phyloP scores from a whole-genome alignment of 2,797 vertebrate species.

The Arnoldichthys spilopterus region DNA sequence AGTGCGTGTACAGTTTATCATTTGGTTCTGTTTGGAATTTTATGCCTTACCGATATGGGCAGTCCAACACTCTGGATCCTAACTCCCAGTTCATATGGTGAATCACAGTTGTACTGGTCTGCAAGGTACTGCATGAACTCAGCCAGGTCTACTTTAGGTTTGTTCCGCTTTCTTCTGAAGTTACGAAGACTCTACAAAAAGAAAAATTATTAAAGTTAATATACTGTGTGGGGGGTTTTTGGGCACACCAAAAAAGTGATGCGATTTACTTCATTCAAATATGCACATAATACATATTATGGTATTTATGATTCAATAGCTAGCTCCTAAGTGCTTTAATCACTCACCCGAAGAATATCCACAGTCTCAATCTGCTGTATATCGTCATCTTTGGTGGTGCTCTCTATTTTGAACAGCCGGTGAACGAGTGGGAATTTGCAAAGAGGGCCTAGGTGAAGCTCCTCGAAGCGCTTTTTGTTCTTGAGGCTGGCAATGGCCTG shows the following conservation, averaged over 20 bases:
- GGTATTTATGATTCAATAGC: not conserved
- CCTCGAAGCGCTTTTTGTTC: conserved; percentile 79
- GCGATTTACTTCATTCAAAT: no score
- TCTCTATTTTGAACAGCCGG: conserved; percentile 77
- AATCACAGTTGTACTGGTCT: conserved; percentile 78
- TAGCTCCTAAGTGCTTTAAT: not conserved
- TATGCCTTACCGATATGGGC: conserved; percentile 73
- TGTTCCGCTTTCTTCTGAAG: conserved; percentile 64
- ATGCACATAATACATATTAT: no score
- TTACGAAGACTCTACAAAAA: conserved; percentile 71
- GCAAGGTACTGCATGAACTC: conserved; percentile 80
- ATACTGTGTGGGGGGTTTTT: no score
- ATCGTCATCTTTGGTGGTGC: conserved; percentile 79
- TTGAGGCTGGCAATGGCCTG: conserved; percentile 77
- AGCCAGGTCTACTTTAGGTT: conserved; percentile 73
- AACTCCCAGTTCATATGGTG: conserved; percentile 80
- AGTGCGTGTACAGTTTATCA: not conserved
- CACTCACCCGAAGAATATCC: conserved; percentile 77
- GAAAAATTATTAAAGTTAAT: no score
- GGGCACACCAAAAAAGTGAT: not conserved
- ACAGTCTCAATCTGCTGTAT: conserved; percentile 77
- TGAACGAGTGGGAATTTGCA: conserved; percentile 79
- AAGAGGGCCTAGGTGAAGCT: conserved; percentile 80
- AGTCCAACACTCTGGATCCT: conserved; percentile 77
- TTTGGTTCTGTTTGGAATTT: not conserved